Evolutionary conservation across 1,140 invertebrate species (phyloP), one percentile per base, ranked within the genome.

Genomic region (Drosophila bocki): DNA sequence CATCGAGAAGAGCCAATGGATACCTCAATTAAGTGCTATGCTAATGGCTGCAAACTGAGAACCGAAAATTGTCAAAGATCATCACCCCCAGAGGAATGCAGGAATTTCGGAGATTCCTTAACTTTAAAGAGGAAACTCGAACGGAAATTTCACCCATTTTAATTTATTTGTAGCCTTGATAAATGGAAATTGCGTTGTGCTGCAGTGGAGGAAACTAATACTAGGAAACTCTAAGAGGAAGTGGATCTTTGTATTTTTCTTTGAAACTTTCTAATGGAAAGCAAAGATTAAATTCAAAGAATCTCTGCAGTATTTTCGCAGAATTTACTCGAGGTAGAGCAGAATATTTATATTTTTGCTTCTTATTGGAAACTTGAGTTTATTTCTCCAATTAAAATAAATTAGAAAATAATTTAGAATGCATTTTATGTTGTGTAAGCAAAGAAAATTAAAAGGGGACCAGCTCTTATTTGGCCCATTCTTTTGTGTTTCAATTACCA

Each of bases 401-500:
- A 54, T 54, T 15, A 39, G 17, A 54, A 22, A 22, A 37, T 19
- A 22, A 13, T 22, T 8, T 15, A 5, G 13, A n/a, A 8, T 22
- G 19, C 13, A 39, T 22, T 26, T 54, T 37, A 54, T 37, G 33
- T 54, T 3, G 9, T 19, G 51, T 9, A 54, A 54, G 17, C 51
- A 15, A 54, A 37, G 17, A 19, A 53, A 37, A 53, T 53, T 4
- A 53, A 54, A 54, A 37, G 33, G 13, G 19, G 8, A 54, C 19
- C 33, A 4, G 17, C 42, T 44, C 42, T 44, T 44, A 9, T 48
- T 26, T 29, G 15, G 1, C 0, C 47, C 39, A 33, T 32, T 61
- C 19, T 64, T 64, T 64, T 62, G 62, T 58, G 69, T 71, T 71
- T 71, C 65, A 71, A 71, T 71, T 71, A 71, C 51, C 35, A 9